These are phyloP conservation scores for Pao palembangensis DNA, from an alignment of 2,113 vertebrate genomes.

Conservation along the genomic window DNA sequence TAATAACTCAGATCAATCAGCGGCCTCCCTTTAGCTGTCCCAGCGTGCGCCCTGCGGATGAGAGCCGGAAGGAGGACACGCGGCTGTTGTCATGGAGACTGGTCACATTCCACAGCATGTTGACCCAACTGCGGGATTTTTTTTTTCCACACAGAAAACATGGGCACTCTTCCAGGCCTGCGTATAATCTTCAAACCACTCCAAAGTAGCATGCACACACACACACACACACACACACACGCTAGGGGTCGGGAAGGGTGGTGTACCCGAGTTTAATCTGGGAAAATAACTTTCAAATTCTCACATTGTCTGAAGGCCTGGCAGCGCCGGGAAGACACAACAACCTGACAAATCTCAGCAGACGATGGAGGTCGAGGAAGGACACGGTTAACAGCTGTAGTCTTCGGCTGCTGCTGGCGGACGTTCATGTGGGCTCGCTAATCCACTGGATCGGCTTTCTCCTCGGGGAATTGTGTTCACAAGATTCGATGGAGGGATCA, in stretches of 20 bases:
- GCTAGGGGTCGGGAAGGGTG: neutral
- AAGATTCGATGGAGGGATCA: constrained; percentile 38
- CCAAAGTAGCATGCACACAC: constrained; percentile 1
- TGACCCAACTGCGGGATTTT: constrained; percentile 47
- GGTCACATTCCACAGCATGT: constrained; percentile 58
- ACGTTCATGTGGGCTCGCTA: constrained; percentile 35
- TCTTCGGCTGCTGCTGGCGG: constrained; percentile 20
- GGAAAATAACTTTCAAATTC: constrained; percentile 36
- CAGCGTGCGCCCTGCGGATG: constrained; percentile 23
- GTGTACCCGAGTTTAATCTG: constrained; percentile 6
- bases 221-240: neutral
- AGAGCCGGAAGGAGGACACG: constrained; percentile 54
- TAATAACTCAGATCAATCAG: constrained; percentile 31
- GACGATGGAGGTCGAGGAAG: constrained; percentile 46
- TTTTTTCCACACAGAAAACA: constrained; percentile 22
- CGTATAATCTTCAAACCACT: constrained; percentile 12
- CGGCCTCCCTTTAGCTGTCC: constrained; percentile 29
- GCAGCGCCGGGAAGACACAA: constrained; percentile 51
- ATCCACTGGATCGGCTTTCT: constrained; percentile 40
- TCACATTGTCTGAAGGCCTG: constrained; percentile 38
- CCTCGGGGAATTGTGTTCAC: constrained; percentile 23
- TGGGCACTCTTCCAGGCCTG: constrained; percentile 3
- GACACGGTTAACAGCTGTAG: constrained; percentile 28
- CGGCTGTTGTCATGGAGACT: constrained; percentile 60
- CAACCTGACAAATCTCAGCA: constrained; percentile 34